Evolutionary conservation across 2,888 invertebrate genomes (phyloP).

Genomic region (Lasioglossum lativentre): DNA sequence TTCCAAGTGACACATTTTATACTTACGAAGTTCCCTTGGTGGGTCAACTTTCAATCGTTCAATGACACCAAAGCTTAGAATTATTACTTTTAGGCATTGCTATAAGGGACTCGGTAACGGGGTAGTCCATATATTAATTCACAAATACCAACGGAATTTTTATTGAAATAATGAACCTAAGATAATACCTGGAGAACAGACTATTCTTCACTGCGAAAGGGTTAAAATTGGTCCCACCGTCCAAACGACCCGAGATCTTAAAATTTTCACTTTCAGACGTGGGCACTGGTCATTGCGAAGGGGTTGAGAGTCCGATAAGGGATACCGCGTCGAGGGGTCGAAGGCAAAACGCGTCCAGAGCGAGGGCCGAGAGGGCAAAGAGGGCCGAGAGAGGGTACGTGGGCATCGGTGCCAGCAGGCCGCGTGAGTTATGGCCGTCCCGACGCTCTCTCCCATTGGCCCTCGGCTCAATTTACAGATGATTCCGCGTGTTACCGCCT

Average conservation of each 20-base stretch:
- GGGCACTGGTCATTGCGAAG: not conserved
- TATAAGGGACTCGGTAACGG: no score
- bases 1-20: no score
- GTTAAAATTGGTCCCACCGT: not conserved
- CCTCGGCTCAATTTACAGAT: conserved; percentile 87
- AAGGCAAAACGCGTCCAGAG: conserved; percentile 57
- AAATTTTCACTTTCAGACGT: not conserved
- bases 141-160: no score
- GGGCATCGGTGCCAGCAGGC: conserved; percentile 78
- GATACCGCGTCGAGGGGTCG: conserved; percentile 57
- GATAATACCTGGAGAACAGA: not conserved
- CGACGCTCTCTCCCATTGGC: conserved; percentile 83
- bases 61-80: no score
- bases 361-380: conserved; percentile 23
- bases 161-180: not conserved
- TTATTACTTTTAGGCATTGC: no score
- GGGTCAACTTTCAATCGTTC: no score
- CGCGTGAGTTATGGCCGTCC: conserved; percentile 85
- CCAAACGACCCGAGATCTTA: not conserved
- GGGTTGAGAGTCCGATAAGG: conserved; percentile 57
- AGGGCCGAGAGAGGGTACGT: conserved; percentile 33
- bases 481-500: conserved; percentile 86
- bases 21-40: no score
- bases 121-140: no score
- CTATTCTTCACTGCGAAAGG: not conserved